phyloP scores from a whole-genome alignment of 2,888 invertebrate species.

The Colostygia pectinataria region DNA sequence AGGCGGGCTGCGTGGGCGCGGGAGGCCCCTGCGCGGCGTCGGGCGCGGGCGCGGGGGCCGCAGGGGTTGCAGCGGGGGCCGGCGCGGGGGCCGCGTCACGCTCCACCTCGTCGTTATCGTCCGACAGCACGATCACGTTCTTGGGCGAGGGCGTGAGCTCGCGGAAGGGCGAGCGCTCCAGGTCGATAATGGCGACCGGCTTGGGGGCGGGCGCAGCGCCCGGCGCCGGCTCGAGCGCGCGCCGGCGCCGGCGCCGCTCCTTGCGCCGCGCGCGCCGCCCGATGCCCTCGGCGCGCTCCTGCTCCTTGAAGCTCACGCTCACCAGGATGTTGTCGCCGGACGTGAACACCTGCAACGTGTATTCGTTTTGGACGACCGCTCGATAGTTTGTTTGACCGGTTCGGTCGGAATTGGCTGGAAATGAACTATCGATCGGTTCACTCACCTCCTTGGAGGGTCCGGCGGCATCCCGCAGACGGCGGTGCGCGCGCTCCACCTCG shows the following conservation, averaged over 20 bases:
- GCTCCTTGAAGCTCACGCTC: conserved; percentile 94
- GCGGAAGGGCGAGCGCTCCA: conserved; percentile 92
- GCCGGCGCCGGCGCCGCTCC: conserved; percentile 35
- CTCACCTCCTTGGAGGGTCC: conserved; percentile 88
- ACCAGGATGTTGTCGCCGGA: conserved; percentile 96
- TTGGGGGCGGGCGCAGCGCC: conserved; percentile 44
- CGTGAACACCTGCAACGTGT: conserved; percentile 86
- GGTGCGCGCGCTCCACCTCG: conserved; percentile 41
- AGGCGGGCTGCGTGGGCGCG: conserved; percentile 65
- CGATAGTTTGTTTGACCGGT: too few relatives aligned
- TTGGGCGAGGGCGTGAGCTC: conserved; percentile 91
- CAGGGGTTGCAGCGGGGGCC: conserved; percentile 33
- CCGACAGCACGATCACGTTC: conserved; percentile 92
- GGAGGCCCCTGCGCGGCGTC: conserved; percentile 83
- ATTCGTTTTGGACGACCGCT: too few relatives aligned
- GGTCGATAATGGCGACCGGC: conserved; percentile 93
- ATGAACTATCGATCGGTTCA: background rate
- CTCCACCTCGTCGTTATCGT: conserved; percentile 91
- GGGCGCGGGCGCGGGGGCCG: conserved; percentile 84
- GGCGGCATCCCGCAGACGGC: conserved; percentile 59
- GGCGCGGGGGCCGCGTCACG: conserved; percentile 36
- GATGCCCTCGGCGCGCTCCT: conserved; percentile 52
- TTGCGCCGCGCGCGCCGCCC: conserved; percentile 42
- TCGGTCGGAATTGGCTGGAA: too few relatives aligned
- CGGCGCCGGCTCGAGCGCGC: conserved; percentile 31